Percentiles rank a stretch among this genome's conserved stretches.
Conservation (phyloP, 2,888 invertebrate genomes). For the Pemphredon lugubris region DNA sequence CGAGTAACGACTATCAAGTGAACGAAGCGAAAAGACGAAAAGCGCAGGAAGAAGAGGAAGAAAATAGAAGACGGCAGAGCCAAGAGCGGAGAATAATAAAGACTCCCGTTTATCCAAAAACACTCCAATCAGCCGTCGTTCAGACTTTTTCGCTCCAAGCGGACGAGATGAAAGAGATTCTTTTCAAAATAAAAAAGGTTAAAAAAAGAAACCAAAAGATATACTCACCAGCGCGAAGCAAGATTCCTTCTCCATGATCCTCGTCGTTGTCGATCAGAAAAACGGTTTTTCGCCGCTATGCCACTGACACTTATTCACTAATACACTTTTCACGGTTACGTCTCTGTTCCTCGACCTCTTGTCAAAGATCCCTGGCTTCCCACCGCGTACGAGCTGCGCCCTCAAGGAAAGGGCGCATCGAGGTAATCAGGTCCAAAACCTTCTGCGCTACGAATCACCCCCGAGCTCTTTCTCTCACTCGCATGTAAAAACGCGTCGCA, state of each 20-base stretch:
- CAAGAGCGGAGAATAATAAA: neutral
- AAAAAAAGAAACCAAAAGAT: too few species aligned
- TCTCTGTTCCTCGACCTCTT: conserved; percentile 39
- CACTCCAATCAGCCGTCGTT: conserved; percentile 13
- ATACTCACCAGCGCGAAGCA: conserved; percentile 61
- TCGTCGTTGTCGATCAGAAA: conserved; percentile 20
- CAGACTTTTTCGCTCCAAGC: neutral
- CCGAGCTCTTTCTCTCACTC: conserved; percentile 32
- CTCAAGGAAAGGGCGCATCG: conserved; percentile 57
- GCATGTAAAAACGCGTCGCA: conserved; percentile 30
- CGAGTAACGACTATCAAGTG: conserved; percentile 31
- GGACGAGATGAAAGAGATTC: neutral
- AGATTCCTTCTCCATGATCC: conserved; percentile 58
- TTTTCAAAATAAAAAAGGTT: too few species aligned
- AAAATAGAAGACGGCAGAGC: neutral
- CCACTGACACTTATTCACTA: conserved; percentile 8
- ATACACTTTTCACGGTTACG: neutral
- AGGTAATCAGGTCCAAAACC: conserved; percentile 39
- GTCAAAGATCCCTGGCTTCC: conserved; percentile 54
- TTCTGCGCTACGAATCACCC: conserved; percentile 20
- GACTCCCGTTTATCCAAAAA: neutral
- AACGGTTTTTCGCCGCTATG: conserved; percentile 2
- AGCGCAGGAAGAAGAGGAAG: neutral
- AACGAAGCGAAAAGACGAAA: neutral
- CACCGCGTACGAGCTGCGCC: conserved; percentile 57